Conservation (phyloP, 2,888 invertebrate species). For the Drosophila seclusa region DNA sequence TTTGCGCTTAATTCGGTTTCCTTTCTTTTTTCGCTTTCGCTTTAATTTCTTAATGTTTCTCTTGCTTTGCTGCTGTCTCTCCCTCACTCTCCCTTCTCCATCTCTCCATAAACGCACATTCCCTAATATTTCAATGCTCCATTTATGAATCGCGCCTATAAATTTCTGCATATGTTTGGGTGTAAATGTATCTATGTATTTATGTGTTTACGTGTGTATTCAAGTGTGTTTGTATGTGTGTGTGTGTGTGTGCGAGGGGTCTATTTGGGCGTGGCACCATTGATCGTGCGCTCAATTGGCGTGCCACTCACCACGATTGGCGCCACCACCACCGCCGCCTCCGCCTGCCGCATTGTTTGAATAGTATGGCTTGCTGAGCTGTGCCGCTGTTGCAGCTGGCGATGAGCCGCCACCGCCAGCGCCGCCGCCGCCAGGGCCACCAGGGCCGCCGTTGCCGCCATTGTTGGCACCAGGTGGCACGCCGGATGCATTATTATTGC, state of each 20-base stretch:
- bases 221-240: constrained; percentile 11
- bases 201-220: constrained; percentile 16
- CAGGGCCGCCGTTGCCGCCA: constrained; percentile 71
- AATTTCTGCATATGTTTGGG: neutral
- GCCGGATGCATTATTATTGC: constrained; percentile 63
- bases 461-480: constrained; percentile 58
- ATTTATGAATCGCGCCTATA: constrained; percentile 17
- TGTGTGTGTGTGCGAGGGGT: constrained; percentile 15
- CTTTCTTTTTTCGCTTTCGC: neutral
- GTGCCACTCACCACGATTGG: constrained; percentile 83
- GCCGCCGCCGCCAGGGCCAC: constrained; percentile 65
- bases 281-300: constrained; percentile 55
- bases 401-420: constrained; percentile 46
- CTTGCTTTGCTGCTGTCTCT: constrained; percentile 31
- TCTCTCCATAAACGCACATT: constrained; percentile 22
- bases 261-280: constrained; percentile 27
- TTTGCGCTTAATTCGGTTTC: constrained; percentile 1
- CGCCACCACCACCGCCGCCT: constrained; percentile 72
- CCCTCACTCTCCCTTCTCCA: constrained; percentile 7
- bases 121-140: constrained; percentile 19
- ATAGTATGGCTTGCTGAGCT: constrained; percentile 84
- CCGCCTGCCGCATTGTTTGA: constrained; percentile 71
- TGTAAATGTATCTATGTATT: neutral
- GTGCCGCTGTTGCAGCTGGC: constrained; percentile 56
- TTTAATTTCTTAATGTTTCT: constrained; percentile 25